A percentile compares a stretch with the other conserved stretches of the same genome.
These are phyloP conservation scores for Solen grandis DNA, from an alignment of 1,140 invertebrate species.

Conservation along the genomic window DNA sequence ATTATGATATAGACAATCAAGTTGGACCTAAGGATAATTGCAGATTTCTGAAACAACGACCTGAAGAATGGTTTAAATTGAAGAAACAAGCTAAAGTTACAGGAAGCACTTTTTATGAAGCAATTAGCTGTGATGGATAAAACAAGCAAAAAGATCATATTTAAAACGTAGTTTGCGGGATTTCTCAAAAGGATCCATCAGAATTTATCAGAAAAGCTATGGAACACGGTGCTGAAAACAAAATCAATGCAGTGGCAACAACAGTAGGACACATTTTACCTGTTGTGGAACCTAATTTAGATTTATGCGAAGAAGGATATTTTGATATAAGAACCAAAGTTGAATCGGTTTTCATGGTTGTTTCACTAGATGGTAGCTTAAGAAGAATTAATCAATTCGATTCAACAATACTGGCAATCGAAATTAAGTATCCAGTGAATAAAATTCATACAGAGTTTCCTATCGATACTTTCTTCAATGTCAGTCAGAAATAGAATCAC, in stretches of 20 bases:
- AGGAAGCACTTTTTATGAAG: slow-evolving; percentile 46
- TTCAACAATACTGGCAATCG: slow-evolving; percentile 1
- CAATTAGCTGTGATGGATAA: slow-evolving; percentile 25
- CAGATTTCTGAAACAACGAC: not conserved
- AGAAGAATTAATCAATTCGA: not conserved
- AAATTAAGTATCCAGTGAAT: slow-evolving; percentile 45
- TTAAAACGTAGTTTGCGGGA: slow-evolving; percentile 47
- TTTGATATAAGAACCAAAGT: not conserved
- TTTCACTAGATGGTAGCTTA: slow-evolving; percentile 55
- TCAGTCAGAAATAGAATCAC: slow-evolving; percentile 46
- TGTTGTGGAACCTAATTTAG: slow-evolving; percentile 8
- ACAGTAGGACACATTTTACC: slow-evolving; percentile 36
- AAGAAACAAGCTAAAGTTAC: slow-evolving; percentile 36
- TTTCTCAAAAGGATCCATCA: slow-evolving; percentile 25
- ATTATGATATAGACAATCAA: not conserved
- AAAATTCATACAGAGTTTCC: slow-evolving; percentile 29
- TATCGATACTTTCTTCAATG: slow-evolving; percentile 34
- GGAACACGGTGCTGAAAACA: slow-evolving; percentile 20
- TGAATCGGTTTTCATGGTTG: slow-evolving; percentile 15
- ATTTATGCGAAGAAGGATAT: slow-evolving; percentile 53
- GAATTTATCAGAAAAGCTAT: slow-evolving; percentile 16
- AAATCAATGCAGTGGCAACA: slow-evolving; percentile 53
- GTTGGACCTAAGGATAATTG: not conserved
- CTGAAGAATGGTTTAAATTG: slow-evolving; percentile 22
- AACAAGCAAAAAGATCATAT: slow-evolving; percentile 44